phyloP scores from a whole-genome alignment of 2,797 vertebrate species.

The Buphagus erythrorhynchus region DNA sequence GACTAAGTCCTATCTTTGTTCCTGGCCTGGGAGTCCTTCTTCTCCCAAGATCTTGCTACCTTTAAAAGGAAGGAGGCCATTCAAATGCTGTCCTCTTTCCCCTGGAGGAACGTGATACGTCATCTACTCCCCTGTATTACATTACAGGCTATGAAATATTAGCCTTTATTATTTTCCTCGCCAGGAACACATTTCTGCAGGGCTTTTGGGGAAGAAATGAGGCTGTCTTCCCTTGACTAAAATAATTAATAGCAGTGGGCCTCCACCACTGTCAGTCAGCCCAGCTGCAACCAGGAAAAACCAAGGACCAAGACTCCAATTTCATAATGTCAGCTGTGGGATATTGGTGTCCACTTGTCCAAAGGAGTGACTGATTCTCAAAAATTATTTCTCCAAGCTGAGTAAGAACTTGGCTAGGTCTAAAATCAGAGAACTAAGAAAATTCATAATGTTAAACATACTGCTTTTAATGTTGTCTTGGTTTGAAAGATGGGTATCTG shows the following conservation, averaged over 20 bases:
- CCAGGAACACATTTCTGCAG: neutral
- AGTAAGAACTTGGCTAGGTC: neutral
- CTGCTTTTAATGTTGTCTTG: neutral
- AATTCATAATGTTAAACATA: neutral
- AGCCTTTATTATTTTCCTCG: neutral
- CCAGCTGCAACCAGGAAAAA: neutral
- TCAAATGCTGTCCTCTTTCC: neutral
- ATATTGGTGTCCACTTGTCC: neutral
- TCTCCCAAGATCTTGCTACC: neutral
- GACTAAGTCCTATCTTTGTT: neutral
- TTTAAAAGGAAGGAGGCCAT: neutral
- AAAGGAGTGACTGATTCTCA: neutral
- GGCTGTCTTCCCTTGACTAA: neutral
- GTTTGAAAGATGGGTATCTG: too few relatives aligned
- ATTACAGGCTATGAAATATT: neutral
- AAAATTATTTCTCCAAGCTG: neutral
- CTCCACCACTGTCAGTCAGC: neutral
- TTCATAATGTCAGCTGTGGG: neutral
- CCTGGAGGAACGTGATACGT: neutral
- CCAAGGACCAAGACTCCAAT: rapidly evolving
- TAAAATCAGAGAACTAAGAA: neutral
- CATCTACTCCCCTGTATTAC: neutral
- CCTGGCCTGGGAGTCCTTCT: neutral
- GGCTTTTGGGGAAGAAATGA: neutral
- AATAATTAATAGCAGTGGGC: neutral